Evolutionary conservation across 2,797 vertebrate species (phyloP).

Genomic region (Anguilla anguilla): DNA sequence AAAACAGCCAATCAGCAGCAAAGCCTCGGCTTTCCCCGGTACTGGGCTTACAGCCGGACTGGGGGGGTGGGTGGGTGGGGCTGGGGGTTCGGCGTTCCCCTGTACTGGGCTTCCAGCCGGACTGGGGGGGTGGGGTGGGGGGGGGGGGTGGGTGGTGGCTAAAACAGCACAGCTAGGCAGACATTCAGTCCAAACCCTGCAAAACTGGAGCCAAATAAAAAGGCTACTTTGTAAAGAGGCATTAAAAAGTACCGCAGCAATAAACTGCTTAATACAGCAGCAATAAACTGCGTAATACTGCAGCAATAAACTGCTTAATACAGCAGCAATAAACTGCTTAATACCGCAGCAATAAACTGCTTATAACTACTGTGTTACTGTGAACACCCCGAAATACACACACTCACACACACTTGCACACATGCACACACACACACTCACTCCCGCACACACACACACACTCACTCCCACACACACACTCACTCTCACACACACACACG

Average conservation of each 20-base stretch:
- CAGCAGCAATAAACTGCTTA: too few species aligned
- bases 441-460: not conserved
- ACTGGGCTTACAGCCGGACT: not conserved
- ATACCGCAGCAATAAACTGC: conserved; percentile 7
- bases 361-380: conserved; percentile 22
- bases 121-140: not conserved
- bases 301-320: too few species aligned
- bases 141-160: not conserved
- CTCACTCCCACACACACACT: too few species aligned
- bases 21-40: not conserved
- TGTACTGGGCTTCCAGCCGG: not conserved
- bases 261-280: too few species aligned
- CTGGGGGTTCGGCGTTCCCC: not conserved
- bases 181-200: conserved; percentile 22
- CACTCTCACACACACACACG: too few species aligned
- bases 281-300: too few species aligned
- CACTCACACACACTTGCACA: not conserved
- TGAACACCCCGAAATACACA: not conserved
- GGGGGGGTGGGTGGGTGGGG: not conserved
- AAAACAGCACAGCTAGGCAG: not conserved
- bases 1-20: too few species aligned
- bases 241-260: conserved; percentile 7
- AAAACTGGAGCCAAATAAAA: conserved; percentile 25
- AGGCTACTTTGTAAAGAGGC: conserved; percentile 18
- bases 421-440: not conserved